Base-by-base conservation (phyloP, 2,113 vertebrate species). In the Anguilla rostrata region DNA sequence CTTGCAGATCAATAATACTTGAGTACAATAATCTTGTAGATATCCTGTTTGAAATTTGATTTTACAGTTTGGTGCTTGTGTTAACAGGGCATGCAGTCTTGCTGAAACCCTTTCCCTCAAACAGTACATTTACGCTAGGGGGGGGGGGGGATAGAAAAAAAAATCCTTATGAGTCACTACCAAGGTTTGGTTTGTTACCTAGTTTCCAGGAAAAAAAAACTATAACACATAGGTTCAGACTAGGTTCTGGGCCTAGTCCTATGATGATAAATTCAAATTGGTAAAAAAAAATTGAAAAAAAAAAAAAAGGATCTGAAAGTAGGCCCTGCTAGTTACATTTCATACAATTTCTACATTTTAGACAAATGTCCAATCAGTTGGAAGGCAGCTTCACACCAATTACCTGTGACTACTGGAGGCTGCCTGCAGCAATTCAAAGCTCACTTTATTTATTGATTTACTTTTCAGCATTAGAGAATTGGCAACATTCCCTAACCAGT, bases 1-100 rank as follows among this genome's bases (percentile, higher is more conserved):
- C 92, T 91, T 93, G 91, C 90, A 91, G 91, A 92, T 88, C 85
- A 88, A 89, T 92, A 93, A 92, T 86, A 89, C 87, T 90, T 84
- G 78, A 87, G 83, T 66, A 84, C 75, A 66, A 71, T 43, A 81
- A 81, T 84, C 40, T 84, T 87, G 56, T 87, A 87, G 53, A 80
- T 87, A 39, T 84, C 78, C 53, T 53, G 71, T 82, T 66, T 46
- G 75, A 66, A 84, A 80, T 20, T 80, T 81, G 78, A 84, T 66
- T 49, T 75, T 84, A 84, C 83, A 81, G 49, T 81, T 84, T 84
- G 75, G 86, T 57, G 29, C 82, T 56, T 82, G 79, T 57, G 83
- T 26, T 0, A 26, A 86, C 86, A 83, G 90, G 89, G 87, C 83
- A 57, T 39, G 89, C 85, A 89, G 83, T 86, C 89, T 85, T 66